Conservation (phyloP, 2,888 invertebrate genomes). For the Cataglyphis albicans region DNA sequence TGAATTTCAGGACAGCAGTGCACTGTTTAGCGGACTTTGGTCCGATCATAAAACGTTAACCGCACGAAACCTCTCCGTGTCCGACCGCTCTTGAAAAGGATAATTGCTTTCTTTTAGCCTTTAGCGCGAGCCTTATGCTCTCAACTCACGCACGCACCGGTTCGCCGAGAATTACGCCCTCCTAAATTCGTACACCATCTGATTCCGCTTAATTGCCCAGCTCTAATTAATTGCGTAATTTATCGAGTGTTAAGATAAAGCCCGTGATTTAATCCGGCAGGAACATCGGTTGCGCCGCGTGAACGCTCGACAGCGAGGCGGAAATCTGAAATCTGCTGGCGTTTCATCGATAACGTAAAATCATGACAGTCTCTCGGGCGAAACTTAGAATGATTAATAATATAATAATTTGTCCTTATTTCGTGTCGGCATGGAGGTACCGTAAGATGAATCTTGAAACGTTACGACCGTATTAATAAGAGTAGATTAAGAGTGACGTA, state of each 20-base stretch:
- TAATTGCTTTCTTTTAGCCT: slow-evolving; percentile 73
- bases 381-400: slow-evolving; percentile 36
- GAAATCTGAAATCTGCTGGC: slow-evolving; percentile 46
- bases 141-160: slow-evolving; percentile 78
- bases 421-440: slow-evolving; percentile 7
- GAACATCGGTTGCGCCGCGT: slow-evolving; percentile 45
- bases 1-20: slow-evolving; percentile 37
- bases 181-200: slow-evolving; percentile 82
- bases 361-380: slow-evolving; percentile 4
- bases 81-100: slow-evolving; percentile 61
- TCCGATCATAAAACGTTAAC: slow-evolving; percentile 71
- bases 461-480: slow-evolving; percentile 11
- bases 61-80: slow-evolving; percentile 67
- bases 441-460: not conserved
- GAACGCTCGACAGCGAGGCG: slow-evolving; percentile 10
- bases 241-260: slow-evolving; percentile 82
- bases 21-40: not conserved
- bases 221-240: slow-evolving; percentile 84
- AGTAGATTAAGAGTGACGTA: not conserved
- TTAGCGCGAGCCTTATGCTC: slow-evolving; percentile 76
- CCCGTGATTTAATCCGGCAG: slow-evolving; percentile 80
- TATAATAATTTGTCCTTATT: slow-evolving; percentile 47
- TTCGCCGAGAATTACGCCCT: slow-evolving; percentile 76
- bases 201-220: slow-evolving; percentile 83
- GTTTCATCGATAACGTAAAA: slow-evolving; percentile 45